Base-by-base conservation (phyloP, 2,113 vertebrate species). In the Strix uralensis region DNA sequence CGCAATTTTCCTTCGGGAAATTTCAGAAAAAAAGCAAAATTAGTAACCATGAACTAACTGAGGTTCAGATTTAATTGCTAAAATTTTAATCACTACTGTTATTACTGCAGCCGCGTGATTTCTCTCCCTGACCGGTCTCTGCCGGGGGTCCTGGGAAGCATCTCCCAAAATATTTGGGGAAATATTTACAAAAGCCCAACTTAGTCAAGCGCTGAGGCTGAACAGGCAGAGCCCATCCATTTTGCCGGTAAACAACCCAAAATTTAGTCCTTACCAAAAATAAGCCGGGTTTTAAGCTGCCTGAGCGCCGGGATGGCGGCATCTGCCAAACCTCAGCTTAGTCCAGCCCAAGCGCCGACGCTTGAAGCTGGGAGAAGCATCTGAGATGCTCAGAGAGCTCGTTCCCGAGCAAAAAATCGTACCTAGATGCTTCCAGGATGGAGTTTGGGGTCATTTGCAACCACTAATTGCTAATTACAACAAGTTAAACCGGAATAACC, bases 21-120 rank as follows among this genome's bases (percentile, higher is more conserved):
- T 30, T 40, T 21, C 27, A 18, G 47, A 11, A 58, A 10, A 10
- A 61, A 65, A 70, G 69, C 42, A 14, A 57, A 65, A 38, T 3
- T 7, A 40, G n/a, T 11, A 1, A 49, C n/a, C 17, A 2, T 0
- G 0, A 55, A 23, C 36, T 18, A 23, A 34, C 5, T 0, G 3
- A 72, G 67, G 22, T 49, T 42, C 20, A 9, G 26, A 18, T 49
- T 57, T 22, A 26, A 34, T 11, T 1, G 9, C 49, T 4, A 0
- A 36, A 30, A 6, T 26, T 40, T 16, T 30, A 11, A 66, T 27
- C 0, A 2, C 20, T 21, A 5, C n/a, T 17, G 4, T 17, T 30
- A 42, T 42, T 26, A 59, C 0, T 0, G 8, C 11, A 17, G 51
- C 12, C 3, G 23, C 1, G 2, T 2, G 8, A 15, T 29, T 42